Evolutionary conservation across 1,140 invertebrate species (phyloP).

Genomic region (Diorhabda sublineata): DNA sequence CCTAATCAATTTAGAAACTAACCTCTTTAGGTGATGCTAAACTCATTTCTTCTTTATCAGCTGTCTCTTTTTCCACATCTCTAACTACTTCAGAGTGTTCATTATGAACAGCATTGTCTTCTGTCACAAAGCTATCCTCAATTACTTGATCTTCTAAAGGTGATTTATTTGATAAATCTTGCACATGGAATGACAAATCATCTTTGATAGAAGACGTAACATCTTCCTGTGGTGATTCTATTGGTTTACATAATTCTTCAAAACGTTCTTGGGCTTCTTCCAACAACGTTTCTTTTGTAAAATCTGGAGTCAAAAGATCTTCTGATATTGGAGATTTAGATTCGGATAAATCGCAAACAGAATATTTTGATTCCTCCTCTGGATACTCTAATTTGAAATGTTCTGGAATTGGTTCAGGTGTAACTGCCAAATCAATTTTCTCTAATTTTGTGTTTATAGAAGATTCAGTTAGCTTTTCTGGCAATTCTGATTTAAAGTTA

Average conservation of each 20-base stretch:
- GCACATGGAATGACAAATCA: conserved; percentile 17
- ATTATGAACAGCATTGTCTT: not conserved
- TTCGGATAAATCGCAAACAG: conserved; percentile 7
- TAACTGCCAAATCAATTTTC: conserved; percentile 15
- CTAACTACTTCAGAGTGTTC: not conserved
- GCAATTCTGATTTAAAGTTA: conserved; percentile 9
- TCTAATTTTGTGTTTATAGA: conserved; percentile 20
- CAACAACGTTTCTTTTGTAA: conserved; percentile 8
- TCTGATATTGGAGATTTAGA: not conserved
- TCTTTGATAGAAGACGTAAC: conserved; percentile 38
- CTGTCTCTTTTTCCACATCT: too few relatives aligned
- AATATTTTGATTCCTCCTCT: conserved; percentile 12
- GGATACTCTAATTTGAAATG: not conserved
- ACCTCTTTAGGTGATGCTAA: too few relatives aligned
- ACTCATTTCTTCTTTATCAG: too few relatives aligned
- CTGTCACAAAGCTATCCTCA: conserved; percentile 16
- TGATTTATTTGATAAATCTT: not conserved
- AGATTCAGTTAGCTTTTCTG: not conserved
- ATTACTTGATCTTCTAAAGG: conserved; percentile 16
- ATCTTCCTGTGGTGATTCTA: conserved; percentile 31
- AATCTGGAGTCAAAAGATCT: not conserved
- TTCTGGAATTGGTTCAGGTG: conserved; percentile 16
- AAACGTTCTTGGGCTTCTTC: conserved; percentile 16
- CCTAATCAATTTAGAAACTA: too few relatives aligned
- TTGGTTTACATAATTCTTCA: conserved; percentile 9